Conservation (phyloP, 2,797 vertebrate species). For the Ispidina lecontei region DNA sequence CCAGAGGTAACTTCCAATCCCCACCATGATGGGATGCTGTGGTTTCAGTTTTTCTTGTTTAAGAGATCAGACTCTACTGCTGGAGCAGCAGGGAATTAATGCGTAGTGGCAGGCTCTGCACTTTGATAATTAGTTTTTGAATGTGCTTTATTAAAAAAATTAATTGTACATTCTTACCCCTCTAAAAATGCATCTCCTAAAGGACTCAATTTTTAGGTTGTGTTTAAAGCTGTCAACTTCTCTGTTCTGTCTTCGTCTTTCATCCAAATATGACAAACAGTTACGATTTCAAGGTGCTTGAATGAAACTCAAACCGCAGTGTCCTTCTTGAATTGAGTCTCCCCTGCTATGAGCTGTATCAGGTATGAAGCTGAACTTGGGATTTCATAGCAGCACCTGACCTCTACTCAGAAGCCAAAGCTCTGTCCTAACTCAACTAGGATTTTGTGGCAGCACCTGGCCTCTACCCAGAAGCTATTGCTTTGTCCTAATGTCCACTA, state of each 20-base stretch:
- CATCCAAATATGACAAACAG: background rate
- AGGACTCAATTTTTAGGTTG: rapidly evolving
- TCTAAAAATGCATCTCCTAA: background rate
- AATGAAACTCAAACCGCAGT: background rate
- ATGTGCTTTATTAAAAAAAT: background rate
- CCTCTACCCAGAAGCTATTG: background rate
- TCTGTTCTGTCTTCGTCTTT: background rate
- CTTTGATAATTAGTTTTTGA: background rate
- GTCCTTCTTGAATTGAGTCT: background rate
- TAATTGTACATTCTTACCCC: background rate
- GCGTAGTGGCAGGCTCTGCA: too few species aligned
- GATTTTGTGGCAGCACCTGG: background rate
- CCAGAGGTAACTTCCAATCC: background rate
- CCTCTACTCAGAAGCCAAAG: background rate
- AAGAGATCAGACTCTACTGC: background rate
- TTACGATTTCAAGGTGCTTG: background rate
- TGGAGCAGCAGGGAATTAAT: background rate
- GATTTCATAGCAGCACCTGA: background rate
- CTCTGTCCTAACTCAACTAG: background rate
- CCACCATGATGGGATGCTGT: background rate
- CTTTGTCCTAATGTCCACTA: background rate
- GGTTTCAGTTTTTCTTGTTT: rapidly evolving
- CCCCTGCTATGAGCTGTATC: rapidly evolving
- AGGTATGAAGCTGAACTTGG: background rate
- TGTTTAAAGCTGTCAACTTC: background rate